Percentiles rank a stretch among this genome's conserved stretches.
phyloP scores from a whole-genome alignment of 2,113 vertebrate genomes.

The Crotophaga sulcirostris region DNA sequence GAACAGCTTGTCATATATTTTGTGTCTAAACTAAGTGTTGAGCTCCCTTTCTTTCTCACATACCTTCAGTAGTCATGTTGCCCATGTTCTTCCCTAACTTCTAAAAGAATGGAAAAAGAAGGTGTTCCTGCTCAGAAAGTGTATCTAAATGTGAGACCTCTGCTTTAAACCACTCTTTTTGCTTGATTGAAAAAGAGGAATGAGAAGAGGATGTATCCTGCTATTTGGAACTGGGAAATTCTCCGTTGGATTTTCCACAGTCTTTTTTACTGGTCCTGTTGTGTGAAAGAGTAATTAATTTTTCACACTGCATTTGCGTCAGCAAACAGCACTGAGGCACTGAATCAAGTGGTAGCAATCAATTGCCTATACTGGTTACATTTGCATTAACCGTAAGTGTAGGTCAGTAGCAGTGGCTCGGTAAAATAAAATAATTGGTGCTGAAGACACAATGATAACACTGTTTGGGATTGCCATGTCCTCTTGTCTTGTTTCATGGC shows the following conservation, averaged over 20 bases:
- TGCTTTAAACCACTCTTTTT: neutral
- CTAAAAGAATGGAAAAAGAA: neutral
- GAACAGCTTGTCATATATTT: neutral
- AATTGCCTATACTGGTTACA: neutral
- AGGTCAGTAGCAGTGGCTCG: neutral
- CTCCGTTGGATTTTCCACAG: neutral
- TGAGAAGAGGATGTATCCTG: neutral
- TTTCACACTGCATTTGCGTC: neutral
- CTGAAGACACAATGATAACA: neutral
- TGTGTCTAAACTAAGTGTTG: neutral
- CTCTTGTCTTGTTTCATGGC: neutral
- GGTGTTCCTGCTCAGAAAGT: neutral
- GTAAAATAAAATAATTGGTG: neutral
- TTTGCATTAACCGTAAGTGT: neutral
- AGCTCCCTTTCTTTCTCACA: neutral
- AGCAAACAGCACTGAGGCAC: neutral
- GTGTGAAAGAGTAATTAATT: neutral
- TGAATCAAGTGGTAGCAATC: neutral
- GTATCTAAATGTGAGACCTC: neutral
- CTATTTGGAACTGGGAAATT: neutral
- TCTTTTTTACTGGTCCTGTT: neutral
- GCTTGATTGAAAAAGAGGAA: neutral
- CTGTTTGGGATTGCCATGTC: neutral
- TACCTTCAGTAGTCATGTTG: neutral
- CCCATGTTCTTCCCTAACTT: neutral